phyloP scores from a whole-genome alignment of 2,113 vertebrate genomes.

The Meleagris gallopavo region DNA sequence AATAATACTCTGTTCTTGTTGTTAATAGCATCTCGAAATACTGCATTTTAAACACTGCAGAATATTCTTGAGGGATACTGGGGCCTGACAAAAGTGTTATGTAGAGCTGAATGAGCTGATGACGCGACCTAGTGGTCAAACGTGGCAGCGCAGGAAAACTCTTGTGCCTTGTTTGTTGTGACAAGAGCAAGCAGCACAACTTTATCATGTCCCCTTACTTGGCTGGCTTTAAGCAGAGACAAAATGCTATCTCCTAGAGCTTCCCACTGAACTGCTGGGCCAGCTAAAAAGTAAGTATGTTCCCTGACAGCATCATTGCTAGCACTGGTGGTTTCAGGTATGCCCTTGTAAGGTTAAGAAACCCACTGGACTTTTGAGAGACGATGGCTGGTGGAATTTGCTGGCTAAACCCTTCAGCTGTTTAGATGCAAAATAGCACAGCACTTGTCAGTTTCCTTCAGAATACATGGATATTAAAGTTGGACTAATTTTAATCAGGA shows the following conservation, averaged over 20 bases:
- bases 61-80: conserved; percentile 35
- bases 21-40: too few relatives aligned
- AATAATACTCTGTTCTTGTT: too few relatives aligned
- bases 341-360: conserved; percentile 74
- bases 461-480: conserved; percentile 77
- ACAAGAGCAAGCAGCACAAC: conserved; percentile 76
- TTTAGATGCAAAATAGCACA: conserved; percentile 77
- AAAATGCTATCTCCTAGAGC: conserved; percentile 48
- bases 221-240: conserved; percentile 70
- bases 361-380: conserved; percentile 80
- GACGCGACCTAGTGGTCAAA: conserved; percentile 67
- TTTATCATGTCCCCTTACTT: conserved; percentile 65
- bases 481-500: conserved; percentile 76
- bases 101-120: conserved; percentile 53
- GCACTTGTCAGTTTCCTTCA: conserved; percentile 77
- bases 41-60: background rate
- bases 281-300: conserved; percentile 67
- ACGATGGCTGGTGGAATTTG: conserved; percentile 78
- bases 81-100: background rate
- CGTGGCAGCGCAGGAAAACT: conserved; percentile 72
- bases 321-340: conserved; percentile 63
- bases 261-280: conserved; percentile 72
- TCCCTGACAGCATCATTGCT: conserved; percentile 68
- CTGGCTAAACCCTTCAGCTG: conserved; percentile 75
- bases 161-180: conserved; percentile 77